These are phyloP conservation scores for Conger conger DNA, from an alignment of 2,113 vertebrate species.

Conservation along the genomic window DNA sequence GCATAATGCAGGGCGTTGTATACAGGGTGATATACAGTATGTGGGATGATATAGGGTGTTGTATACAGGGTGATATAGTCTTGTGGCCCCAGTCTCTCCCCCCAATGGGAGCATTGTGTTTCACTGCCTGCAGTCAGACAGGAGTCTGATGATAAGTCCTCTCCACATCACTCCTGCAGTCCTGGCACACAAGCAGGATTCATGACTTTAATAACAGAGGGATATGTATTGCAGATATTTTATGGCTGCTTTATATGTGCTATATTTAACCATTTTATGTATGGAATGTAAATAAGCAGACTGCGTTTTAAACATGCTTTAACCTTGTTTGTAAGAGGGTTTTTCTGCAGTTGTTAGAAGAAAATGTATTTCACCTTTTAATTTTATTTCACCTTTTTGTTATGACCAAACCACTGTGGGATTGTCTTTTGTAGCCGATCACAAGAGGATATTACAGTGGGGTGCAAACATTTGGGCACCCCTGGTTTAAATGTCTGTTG, in stretches of 20 bases:
- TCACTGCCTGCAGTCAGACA: background rate
- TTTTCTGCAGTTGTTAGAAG: too few species aligned
- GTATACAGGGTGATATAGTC: background rate
- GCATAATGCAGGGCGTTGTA: too few species aligned
- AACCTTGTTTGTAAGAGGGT: background rate
- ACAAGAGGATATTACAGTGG: background rate
- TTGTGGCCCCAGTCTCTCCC: background rate
- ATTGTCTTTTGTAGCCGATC: background rate
- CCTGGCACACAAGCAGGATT: background rate
- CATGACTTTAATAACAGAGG: constrained; percentile 2
- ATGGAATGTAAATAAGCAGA: background rate
- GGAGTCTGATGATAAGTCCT: background rate
- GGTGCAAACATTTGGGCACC: too few species aligned
- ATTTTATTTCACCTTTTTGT: background rate
- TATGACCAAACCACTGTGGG: background rate
- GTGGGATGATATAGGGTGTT: background rate
- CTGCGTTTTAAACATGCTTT: background rate
- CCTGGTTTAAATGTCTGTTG: too few species aligned
- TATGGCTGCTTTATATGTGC: background rate
- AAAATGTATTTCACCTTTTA: background rate
- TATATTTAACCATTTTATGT: constrained; percentile 1
- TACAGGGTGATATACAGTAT: background rate
- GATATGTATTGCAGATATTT: background rate
- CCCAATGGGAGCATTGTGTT: background rate
- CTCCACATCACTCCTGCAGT: background rate